Base-by-base conservation (phyloP, 2,888 invertebrate species). In the Chironomus tentans region DNA sequence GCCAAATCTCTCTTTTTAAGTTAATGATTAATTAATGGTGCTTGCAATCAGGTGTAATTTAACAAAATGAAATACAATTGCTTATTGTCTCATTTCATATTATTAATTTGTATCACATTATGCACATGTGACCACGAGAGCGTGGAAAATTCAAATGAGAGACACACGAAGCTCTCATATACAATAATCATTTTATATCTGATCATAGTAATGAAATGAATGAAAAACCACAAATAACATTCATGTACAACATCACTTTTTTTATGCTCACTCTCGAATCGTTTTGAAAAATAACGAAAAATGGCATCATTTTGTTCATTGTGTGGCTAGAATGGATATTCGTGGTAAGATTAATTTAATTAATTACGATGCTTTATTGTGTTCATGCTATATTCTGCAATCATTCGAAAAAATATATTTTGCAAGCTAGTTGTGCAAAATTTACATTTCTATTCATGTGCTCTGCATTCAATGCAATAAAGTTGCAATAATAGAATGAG, bases 21-120 rank as follows among this genome's bases (percentile, higher is more conserved):
- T 61, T 15, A 24, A 28, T 72, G 72, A 72, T 72, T 72, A 72
- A 72, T 72, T 72, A 72, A 72, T 46, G 24, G 13, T 21, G 38
- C 12, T 50, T 28, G 46, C 61, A 72, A 72, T 72, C 72, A 72
- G 72, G 72, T 72, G 72, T 72, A 72, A 72, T 72, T 72, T 72
- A 72, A 72, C 62, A 72, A 72, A 72, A 72, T 72, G 72, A 62
- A 62, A 72, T 56, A 70, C 70, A 70, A 70, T 70, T 70, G 70
- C 46, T 70, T 70, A 70, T 70, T 70, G 70, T 70, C 18, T 70
- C 56, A 24, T 15, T 13, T 38, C 38, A 10, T 10, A 38, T n/a
- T 28, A 15, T 13, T 68, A 22, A 13, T 21, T 47, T 50, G 21
- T n/a, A 50, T 70, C 22, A 15, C 13, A 10, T 50, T 21, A n/a